Base-by-base conservation (phyloP, 2,888 invertebrate genomes). In the Eulithis testata region DNA sequence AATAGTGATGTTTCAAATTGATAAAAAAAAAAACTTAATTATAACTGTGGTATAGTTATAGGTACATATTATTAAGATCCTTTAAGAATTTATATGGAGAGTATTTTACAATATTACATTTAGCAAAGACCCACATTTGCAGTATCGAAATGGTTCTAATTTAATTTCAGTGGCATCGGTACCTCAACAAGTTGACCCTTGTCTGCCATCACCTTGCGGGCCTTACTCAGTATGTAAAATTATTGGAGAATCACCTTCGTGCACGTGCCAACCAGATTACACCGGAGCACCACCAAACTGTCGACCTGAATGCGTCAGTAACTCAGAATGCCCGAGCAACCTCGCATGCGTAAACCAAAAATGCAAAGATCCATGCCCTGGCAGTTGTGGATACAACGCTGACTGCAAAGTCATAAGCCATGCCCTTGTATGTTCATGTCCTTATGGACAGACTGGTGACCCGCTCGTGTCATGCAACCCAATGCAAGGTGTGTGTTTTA, bases 341-440 rank as follows among this genome's bases (percentile, higher is more conserved):
- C 84, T 94, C 71, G 95, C 96, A 40, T 96, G 96, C 78, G 93
- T 95, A 50, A 95, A 95, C 82, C 94, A 95, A 75, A 96, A 95
- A 87, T 96, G 96, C 79, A 93, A 89, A 81, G 95, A 96, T 79
- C 96, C 96, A 7, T 96, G 96, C 76, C 94, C 94, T 27, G 94
- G 95, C 63, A 94, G 94, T 54, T 96, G 96, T 76, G 96, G 96
- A 53, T 90, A 94, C 52, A 95, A 95, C 79, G 95, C 96, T 3
- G 94, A 95, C 73, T 97, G 97, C 82, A 94, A 94, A 75, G 95
- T 96, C n/a, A 94, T 96, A 53, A 96, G 95, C 80, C 96, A 97
- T 78, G 95, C 95, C 7, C 94, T 96, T 31, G 94, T 95, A 72
- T 95, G 95, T 84, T 91, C 94, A 66, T 95, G 96, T 89, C 83